Percentiles rank a stretch among this genome's conserved stretches.
Conservation (phyloP, 2,113 vertebrate genomes). For the Lasiurus borealis region DNA sequence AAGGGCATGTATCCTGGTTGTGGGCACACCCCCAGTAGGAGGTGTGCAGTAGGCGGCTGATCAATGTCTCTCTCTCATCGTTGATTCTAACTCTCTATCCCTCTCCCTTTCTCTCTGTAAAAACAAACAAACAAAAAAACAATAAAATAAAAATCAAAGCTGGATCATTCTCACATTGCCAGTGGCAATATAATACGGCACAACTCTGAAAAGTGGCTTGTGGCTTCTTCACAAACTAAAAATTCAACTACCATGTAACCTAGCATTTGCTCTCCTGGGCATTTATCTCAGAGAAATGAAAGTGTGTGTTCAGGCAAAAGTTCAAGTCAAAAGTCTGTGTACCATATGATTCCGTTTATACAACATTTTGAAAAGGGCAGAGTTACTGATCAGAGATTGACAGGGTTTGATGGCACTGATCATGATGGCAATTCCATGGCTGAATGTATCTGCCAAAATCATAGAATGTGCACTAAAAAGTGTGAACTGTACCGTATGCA, state of each 20-base stretch:
- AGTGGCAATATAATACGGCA: neutral
- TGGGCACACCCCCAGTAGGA: no score
- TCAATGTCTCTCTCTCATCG: no score
- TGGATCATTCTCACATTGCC: neutral
- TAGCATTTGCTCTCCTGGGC: neutral
- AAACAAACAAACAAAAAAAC: no score
- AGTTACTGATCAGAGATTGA: neutral
- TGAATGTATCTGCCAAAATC: neutral
- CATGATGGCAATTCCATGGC: neutral
- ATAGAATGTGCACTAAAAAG: neutral
- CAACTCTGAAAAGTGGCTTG: neutral
- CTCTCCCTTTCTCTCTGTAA: no score
- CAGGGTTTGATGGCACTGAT: neutral
- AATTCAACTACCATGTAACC: conserved; percentile 1
- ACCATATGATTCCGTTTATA: neutral
- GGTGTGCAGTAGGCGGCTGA: no score
- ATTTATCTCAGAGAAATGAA: neutral
- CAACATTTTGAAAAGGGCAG: conserved; percentile 8
- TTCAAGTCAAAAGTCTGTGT: neutral
- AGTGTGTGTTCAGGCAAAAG: conserved; percentile 8
- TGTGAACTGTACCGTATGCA: neutral
- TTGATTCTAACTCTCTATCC: no score
- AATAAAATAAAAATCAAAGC: neutral
- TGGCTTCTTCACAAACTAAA: conserved; percentile 43
- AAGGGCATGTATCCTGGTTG: no score